These are phyloP conservation scores for Criorhina ranunculi DNA, from an alignment of 2,888 invertebrate species.

Conservation along the genomic window DNA sequence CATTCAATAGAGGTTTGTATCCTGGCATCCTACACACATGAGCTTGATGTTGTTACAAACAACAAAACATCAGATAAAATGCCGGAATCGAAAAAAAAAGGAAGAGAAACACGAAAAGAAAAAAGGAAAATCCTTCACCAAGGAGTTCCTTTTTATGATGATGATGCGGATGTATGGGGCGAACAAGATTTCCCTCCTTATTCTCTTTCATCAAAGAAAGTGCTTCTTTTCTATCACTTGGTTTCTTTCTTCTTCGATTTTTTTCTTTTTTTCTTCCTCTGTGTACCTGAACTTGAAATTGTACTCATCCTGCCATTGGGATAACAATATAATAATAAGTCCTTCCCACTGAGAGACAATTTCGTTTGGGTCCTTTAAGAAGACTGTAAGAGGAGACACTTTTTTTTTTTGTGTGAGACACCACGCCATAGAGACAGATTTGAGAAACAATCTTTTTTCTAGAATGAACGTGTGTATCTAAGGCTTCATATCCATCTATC, in stretches of 20 bases:
- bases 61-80: background rate
- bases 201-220: constrained; percentile 64
- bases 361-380: background rate
- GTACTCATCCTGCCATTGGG: constrained; percentile 66
- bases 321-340: constrained; percentile 70
- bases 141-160: constrained; percentile 29
- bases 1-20: constrained; percentile 39
- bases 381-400: constrained; percentile 1
- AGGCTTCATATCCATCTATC: constrained; percentile 12
- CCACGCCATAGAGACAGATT: constrained; percentile 10
- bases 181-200: constrained; percentile 25
- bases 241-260: background rate
- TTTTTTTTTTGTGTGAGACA: constrained; percentile 2
- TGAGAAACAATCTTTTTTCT: constrained; percentile 38
- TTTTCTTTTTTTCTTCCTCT: background rate
- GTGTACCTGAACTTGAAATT: constrained; percentile 70
- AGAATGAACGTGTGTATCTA: constrained; percentile 5
- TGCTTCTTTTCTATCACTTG: constrained; percentile 50
- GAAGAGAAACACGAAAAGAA: constrained; percentile 10
- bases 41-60: constrained; percentile 16
- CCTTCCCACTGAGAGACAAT: constrained; percentile 44
- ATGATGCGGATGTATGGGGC: constrained; percentile 13
- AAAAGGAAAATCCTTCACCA: constrained; percentile 51
- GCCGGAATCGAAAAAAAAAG: too few relatives aligned
- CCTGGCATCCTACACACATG: constrained; percentile 61